Evolutionary conservation across 2,888 invertebrate genomes (phyloP).

Genomic region (Drepanosiphum platanoidis): DNA sequence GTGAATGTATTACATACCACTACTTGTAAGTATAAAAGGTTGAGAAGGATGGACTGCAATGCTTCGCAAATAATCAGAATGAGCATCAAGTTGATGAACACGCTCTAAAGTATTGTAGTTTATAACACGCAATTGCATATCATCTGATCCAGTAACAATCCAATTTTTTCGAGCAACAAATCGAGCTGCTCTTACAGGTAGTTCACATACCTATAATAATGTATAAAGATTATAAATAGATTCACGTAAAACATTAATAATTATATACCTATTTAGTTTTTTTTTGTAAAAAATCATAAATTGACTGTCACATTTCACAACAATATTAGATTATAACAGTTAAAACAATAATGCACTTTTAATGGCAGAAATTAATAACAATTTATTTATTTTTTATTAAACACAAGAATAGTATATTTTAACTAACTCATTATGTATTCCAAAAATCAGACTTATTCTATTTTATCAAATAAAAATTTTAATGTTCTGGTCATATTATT

Average conservation of each 20-base stretch:
- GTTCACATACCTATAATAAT: conserved; percentile 80
- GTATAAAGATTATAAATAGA: conserved; percentile 32
- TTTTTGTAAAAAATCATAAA: too few relatives aligned
- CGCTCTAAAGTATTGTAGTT: conserved; percentile 98
- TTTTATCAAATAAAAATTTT: too few relatives aligned
- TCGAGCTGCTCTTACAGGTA: conserved; percentile 94
- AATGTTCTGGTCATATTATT: too few relatives aligned
- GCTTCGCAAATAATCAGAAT: conserved; percentile 96
- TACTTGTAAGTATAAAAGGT: conserved; percentile 94
- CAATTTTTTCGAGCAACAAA: conserved; percentile 98
- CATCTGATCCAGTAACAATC: conserved; percentile 97
- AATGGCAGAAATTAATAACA: too few relatives aligned
- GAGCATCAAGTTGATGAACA: conserved; percentile 96
- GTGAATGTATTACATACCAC: conserved; percentile 74
- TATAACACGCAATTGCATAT: conserved; percentile 93
- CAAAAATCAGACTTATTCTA: too few relatives aligned
- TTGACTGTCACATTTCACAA: too few relatives aligned
- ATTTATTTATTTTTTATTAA: too few relatives aligned
- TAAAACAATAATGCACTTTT: too few relatives aligned
- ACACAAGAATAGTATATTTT: too few relatives aligned
- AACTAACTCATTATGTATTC: too few relatives aligned
- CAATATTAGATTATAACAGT: too few relatives aligned
- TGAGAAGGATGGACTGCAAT: conserved; percentile 98
- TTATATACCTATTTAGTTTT: too few relatives aligned
- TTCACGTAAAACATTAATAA: background rate